Base-by-base conservation (phyloP, 2,888 invertebrate genomes). In the Myopa tessellatipennis region DNA sequence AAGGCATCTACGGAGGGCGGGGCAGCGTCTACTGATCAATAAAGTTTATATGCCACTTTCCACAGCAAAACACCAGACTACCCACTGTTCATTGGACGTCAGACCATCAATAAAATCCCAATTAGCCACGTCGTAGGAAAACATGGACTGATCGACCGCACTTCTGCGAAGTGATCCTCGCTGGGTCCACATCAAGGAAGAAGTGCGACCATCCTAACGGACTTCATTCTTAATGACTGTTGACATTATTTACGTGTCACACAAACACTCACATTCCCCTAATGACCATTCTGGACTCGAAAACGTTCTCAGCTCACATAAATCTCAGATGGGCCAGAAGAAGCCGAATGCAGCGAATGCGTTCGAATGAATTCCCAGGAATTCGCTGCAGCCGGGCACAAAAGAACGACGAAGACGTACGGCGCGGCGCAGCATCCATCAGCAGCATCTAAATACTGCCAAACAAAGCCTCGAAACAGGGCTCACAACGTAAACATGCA, bases 151-250 rank as follows among this genome's bases (percentile, higher is more conserved):
- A 38, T 65, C 34, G 16, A 10, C 34, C 12, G 65, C 36, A 12
- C 65, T 65, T 65, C 65, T 38, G 34, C 65, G 65, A 65, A 65
- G 55, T 12, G n/a, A 55, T n/a, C 14, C 55, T 45, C 45, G 55
- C 10, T 4, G 55, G 55, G 8, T 14, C 1, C 36, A 61, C n/a
- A 61, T 38, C 16, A 38, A 72, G 45, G 58, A 26, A 16, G 65
- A 52, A 50, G 74, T 14, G 26, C 55, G 65, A 52, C 74, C 50
- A 34, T n/a, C 36, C 74, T 67, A 67, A 74, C 74, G 74, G 74
- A 10, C 38, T 36, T 52, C 45, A 26, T 4, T 34, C n/a, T 55
- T 52, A 67, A 65, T 50, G 65, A 74, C 50, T 61, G 12, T 61
- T 40, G 61, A 72, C 61, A 40, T 40, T 45, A 26, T 45, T 40